Conservation (phyloP, 2,797 vertebrate genomes). For the Chiroxiphia lanceolata region DNA sequence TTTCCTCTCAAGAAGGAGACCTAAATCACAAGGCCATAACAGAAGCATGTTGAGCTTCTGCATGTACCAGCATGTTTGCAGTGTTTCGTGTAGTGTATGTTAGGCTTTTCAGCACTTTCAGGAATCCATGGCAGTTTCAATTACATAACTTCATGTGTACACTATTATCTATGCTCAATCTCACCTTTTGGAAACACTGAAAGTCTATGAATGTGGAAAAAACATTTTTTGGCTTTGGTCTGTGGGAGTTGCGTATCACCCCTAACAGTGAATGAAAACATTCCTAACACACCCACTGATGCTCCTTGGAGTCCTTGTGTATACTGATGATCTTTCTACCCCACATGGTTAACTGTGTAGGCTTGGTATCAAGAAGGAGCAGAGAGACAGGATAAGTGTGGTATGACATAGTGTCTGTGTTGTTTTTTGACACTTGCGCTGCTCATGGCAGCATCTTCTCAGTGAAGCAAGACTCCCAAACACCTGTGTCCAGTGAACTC, state of each 20-base stretch:
- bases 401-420: background rate
- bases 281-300: background rate
- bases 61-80: background rate
- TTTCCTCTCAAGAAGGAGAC: background rate
- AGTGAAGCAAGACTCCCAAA: background rate
- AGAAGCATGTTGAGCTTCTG: background rate
- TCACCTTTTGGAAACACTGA: background rate
- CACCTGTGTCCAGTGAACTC: background rate
- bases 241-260: background rate
- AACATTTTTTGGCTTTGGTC: background rate
- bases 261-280: background rate
- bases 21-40: background rate
- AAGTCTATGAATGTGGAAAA: rapidly evolving
- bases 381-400: background rate
- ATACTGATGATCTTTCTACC: background rate
- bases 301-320: background rate
- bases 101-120: background rate
- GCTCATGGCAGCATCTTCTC: rapidly evolving
- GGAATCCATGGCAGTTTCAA: background rate
- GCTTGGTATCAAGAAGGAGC: background rate
- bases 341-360: rapidly evolving
- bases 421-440: background rate
- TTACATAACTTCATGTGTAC: background rate
- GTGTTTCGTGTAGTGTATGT: background rate
- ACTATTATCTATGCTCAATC: background rate